phyloP scores from a whole-genome alignment of 2,888 invertebrate species.

The Pristionchus exspectatus region DNA sequence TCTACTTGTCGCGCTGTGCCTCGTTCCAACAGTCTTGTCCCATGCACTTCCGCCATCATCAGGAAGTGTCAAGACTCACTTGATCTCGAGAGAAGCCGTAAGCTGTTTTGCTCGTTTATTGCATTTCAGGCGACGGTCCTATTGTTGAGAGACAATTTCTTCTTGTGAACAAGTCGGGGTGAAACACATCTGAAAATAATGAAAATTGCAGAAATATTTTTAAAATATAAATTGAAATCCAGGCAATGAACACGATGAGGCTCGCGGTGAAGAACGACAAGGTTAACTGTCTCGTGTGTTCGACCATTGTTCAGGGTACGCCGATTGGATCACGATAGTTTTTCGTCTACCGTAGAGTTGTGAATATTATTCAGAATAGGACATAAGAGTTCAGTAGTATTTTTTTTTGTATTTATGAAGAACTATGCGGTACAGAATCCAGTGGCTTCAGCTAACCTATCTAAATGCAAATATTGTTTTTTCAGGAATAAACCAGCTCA shows the following conservation, averaged over 20 bases:
- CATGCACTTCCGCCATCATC: background rate
- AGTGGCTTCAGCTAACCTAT: no score
- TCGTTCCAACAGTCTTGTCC: background rate
- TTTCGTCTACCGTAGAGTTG: background rate
- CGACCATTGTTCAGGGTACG: no score
- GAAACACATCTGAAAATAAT: background rate
- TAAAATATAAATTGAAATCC: background rate
- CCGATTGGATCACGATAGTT: no score
- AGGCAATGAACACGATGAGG: conserved; percentile 57
- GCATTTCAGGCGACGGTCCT: no score
- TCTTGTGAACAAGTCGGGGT: no score
- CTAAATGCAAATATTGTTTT: background rate
- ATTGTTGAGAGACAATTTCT: no score
- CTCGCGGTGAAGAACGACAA: conserved; percentile 60
- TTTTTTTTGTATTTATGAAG: no score
- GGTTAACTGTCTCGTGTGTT: background rate
- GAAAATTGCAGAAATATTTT: background rate
- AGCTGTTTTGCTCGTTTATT: no score
- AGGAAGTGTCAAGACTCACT: background rate
- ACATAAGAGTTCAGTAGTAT: background rate
- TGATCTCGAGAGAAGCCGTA: no score
- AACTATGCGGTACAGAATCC: no score
- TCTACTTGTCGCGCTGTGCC: background rate
- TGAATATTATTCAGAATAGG: background rate
- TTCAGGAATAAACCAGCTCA: conserved; percentile 22